Evolutionary conservation across 1,140 invertebrate species (phyloP).

Genomic region (Heliconius hewitsoni): DNA sequence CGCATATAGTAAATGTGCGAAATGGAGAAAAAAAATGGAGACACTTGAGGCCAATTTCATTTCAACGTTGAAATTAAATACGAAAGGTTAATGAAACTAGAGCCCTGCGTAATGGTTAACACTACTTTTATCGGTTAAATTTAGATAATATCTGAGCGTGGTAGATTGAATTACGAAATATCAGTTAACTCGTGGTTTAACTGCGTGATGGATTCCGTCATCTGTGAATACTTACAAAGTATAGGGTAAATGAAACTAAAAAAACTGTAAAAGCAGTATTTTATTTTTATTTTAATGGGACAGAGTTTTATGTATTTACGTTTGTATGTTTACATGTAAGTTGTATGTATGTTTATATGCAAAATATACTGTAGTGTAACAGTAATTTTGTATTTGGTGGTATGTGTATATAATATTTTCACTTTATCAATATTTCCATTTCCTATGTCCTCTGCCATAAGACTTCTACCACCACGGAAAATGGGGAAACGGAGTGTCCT

Average conservation of each 20-base stretch:
- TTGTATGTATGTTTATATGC: too few relatives aligned
- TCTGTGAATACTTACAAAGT: constrained; percentile 5
- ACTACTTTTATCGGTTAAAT: constrained; percentile 41
- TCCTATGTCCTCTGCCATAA: too few relatives aligned
- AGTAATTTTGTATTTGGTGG: too few relatives aligned
- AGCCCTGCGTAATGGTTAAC: constrained; percentile 40
- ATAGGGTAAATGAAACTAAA: constrained; percentile 6
- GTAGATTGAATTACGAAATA: constrained; percentile 52
- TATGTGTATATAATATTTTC: too few relatives aligned
- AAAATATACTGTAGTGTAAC: too few relatives aligned
- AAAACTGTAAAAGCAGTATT: not conserved
- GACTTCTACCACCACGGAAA: too few relatives aligned
- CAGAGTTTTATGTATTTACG: not conserved
- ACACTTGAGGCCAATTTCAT: not conserved
- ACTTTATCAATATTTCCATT: too few relatives aligned
- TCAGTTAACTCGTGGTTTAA: constrained; percentile 43
- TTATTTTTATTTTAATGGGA: too few relatives aligned
- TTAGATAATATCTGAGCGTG: constrained; percentile 45
- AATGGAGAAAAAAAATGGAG: too few relatives aligned
- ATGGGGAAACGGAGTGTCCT: too few relatives aligned
- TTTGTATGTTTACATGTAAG: too few relatives aligned
- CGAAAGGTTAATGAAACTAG: constrained; percentile 31
- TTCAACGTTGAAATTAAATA: constrained; percentile 33
- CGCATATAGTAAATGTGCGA: too few relatives aligned
- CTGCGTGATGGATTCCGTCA: constrained; percentile 19